These are phyloP conservation scores for Alosa sapidissima DNA, from an alignment of 2,797 vertebrate genomes.

Conservation along the genomic window DNA sequence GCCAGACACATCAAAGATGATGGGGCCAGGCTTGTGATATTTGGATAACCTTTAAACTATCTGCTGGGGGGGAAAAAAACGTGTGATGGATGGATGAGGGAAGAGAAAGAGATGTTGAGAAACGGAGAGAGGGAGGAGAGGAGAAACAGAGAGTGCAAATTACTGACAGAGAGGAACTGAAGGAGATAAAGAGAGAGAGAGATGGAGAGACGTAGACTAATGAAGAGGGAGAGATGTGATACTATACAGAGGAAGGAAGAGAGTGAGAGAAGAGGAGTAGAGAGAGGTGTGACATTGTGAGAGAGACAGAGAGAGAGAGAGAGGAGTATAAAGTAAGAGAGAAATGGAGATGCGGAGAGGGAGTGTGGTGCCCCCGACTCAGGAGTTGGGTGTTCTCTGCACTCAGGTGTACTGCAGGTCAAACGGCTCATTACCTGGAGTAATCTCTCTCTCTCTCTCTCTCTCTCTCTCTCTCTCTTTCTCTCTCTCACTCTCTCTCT, in stretches of 20 bases:
- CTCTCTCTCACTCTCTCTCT: neutral
- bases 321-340: neutral
- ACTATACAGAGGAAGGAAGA: neutral
- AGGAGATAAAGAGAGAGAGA: neutral
- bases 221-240: neutral
- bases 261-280: slow-evolving; percentile 1
- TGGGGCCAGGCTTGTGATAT: slow-evolving; percentile 25
- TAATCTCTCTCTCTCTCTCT: neutral
- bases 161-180: neutral
- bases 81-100: neutral
- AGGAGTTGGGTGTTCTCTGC: neutral
- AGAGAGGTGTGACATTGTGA: slow-evolving; percentile 17
- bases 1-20: slow-evolving; percentile 33
- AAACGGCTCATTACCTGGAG: slow-evolving; percentile 1
- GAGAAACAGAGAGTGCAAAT: neutral
- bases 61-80: neutral
- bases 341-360: neutral
- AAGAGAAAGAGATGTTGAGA: neutral
- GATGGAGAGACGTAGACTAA: neutral
- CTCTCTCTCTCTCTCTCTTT: neutral
- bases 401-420: neutral
- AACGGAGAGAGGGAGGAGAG: neutral
- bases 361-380: neutral
- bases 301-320: slow-evolving; percentile 1
- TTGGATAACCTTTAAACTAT: slow-evolving; percentile 32